phyloP scores from a whole-genome alignment of 1,140 invertebrate species.

The Cotesia chilonis region DNA sequence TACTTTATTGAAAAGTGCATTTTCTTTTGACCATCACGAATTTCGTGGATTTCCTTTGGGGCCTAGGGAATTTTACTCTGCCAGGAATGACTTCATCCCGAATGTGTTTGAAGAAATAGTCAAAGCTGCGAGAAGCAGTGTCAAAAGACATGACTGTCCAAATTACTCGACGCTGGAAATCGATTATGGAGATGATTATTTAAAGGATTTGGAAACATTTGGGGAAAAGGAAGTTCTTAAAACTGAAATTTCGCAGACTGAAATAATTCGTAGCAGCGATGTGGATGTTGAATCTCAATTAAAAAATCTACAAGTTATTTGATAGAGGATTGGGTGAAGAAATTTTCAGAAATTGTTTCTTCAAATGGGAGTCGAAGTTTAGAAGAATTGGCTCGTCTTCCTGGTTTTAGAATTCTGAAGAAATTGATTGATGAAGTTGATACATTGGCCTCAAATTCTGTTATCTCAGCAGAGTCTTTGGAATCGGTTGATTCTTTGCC shows the following conservation, averaged over 20 bases:
- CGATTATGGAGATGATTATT: conserved; percentile 35
- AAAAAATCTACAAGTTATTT: background rate
- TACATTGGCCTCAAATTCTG: background rate
- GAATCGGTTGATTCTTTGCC: too few relatives aligned
- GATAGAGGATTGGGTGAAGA: background rate
- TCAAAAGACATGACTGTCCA: conserved; percentile 2
- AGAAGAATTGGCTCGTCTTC: background rate
- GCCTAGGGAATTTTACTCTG: conserved; percentile 31
- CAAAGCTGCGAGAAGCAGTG: conserved; percentile 22
- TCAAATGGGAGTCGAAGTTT: background rate
- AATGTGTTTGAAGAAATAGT: conserved; percentile 39
- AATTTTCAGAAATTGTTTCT: background rate
- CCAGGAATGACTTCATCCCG: conserved; percentile 20
- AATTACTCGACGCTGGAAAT: conserved; percentile 20
- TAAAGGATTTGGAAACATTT: conserved; percentile 18
- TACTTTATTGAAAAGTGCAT: conserved; percentile 28
- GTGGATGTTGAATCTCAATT: too few relatives aligned
- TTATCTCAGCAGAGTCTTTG: too few relatives aligned
- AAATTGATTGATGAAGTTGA: background rate
- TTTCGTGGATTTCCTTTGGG: conserved; percentile 33
- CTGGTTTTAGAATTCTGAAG: background rate
- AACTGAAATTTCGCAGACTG: background rate
- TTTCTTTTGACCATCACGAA: conserved; percentile 24
- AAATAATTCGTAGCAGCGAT: background rate
- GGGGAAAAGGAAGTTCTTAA: background rate